phyloP scores from a whole-genome alignment of 2,113 vertebrate species.

The Thunnus maccoyii region DNA sequence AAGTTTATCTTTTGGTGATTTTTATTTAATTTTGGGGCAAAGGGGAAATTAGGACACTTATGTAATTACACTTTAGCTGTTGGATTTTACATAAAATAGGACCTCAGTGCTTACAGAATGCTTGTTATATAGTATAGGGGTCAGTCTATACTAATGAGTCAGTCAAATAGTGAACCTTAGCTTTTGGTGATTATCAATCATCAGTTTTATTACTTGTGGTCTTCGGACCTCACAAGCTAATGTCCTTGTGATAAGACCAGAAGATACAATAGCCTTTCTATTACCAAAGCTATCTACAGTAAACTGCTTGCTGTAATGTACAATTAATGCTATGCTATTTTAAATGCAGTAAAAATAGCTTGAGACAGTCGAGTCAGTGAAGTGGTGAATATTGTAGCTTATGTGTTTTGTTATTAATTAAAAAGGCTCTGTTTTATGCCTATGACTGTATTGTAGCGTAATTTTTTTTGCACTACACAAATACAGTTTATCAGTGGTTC shows the following conservation, averaged over 20 bases:
- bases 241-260: conserved; percentile 57
- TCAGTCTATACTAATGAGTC: conserved; percentile 23
- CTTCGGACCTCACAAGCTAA: conserved; percentile 60
- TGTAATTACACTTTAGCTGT: conserved; percentile 1
- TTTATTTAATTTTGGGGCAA: neutral
- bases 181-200: conserved; percentile 64
- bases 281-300: neutral
- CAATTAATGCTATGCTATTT: neutral
- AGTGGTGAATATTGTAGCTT: neutral
- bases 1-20: neutral
- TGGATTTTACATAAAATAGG: neutral
- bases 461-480: neutral
- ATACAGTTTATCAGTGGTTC: neutral
- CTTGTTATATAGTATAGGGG: conserved; percentile 16
- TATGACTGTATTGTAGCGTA: neutral
- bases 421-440: neutral
- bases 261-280: conserved; percentile 38
- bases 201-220: conserved; percentile 68
- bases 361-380: neutral
- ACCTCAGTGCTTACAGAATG: conserved; percentile 16
- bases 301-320: neutral
- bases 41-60: neutral
- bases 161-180: conserved; percentile 63
- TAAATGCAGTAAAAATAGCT: neutral
- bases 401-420: neutral